phyloP scores from a whole-genome alignment of 1,140 invertebrate species.

The Lasaia peninsularis region DNA sequence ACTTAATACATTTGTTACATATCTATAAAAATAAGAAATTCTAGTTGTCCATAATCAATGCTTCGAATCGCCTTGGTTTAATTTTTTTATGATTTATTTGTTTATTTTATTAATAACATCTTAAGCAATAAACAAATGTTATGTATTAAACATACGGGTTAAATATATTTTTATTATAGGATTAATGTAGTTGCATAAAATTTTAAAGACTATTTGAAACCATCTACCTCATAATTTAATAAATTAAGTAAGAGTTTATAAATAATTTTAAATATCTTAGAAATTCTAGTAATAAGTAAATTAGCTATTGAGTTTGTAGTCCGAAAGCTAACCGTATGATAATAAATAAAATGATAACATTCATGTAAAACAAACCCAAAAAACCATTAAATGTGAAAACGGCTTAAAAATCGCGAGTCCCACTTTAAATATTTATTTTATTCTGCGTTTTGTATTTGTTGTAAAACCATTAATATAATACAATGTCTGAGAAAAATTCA shows the following conservation, averaged over 20 bases:
- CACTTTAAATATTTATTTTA: too few species aligned
- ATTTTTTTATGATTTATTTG: neutral
- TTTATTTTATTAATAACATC: neutral
- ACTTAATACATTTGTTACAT: conserved; percentile 6
- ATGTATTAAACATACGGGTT: conserved; percentile 65
- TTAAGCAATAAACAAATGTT: conserved; percentile 1
- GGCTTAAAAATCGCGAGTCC: too few species aligned
- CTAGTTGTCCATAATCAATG: neutral
- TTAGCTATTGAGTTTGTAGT: conserved; percentile 1
- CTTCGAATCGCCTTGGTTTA: neutral
- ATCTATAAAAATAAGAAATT: conserved; percentile 1
- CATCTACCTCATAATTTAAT: conserved; percentile 75
- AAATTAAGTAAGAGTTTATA: conserved; percentile 65
- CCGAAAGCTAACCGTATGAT: conserved; percentile 41
- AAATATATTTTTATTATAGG: conserved; percentile 45
- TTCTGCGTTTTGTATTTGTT: too few species aligned
- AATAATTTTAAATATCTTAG: conserved; percentile 51
- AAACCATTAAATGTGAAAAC: too few species aligned
- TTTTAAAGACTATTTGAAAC: conserved; percentile 69
- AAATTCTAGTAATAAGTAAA: conserved; percentile 2
- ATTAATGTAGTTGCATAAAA: conserved; percentile 57
- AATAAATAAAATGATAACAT: too few species aligned
- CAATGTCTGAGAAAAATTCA: too few species aligned
- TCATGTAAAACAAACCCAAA: too few species aligned
- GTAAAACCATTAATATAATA: too few species aligned